A percentile compares a stretch with the other conserved stretches of the same genome.
Evolutionary conservation across 2,113 vertebrate genomes (phyloP).

Genomic region (Scolopax mira): DNA sequence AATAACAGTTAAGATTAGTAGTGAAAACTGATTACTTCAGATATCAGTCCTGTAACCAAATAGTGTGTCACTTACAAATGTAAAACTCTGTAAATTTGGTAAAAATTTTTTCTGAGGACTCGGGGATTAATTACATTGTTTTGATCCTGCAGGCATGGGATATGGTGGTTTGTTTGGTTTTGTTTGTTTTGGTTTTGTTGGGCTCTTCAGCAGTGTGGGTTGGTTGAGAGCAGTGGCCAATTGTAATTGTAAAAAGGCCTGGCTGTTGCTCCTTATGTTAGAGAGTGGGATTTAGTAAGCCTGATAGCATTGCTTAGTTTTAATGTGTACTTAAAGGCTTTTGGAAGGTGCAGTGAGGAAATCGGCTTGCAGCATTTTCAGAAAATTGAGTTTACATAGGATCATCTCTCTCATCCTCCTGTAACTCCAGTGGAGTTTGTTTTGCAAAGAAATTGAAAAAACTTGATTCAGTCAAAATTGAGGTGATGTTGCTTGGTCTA

Average conservation of each 20-base stretch:
- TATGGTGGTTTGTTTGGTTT: background rate
- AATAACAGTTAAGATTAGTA: background rate
- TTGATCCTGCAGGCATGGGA: background rate
- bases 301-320: background rate
- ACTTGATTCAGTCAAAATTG: background rate
- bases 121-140: background rate
- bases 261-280: background rate
- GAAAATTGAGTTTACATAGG: slow-evolving; percentile 13
- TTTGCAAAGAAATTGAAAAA: background rate
- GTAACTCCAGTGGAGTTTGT: background rate
- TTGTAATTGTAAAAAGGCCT: background rate
- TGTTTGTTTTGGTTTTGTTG: background rate
- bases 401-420: background rate
- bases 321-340: background rate
- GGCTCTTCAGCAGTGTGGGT: background rate
- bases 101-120: background rate
- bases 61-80: background rate
- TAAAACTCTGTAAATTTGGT: background rate
- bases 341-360: background rate
- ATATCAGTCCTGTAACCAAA: background rate
- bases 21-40: background rate
- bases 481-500: background rate
- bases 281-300: background rate
- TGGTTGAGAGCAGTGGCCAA: background rate
- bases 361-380: background rate